Evolutionary conservation across 1,140 invertebrate genomes (phyloP), one percentile per base, ranked within the genome.

Genomic region (Listronotus oregonensis): DNA sequence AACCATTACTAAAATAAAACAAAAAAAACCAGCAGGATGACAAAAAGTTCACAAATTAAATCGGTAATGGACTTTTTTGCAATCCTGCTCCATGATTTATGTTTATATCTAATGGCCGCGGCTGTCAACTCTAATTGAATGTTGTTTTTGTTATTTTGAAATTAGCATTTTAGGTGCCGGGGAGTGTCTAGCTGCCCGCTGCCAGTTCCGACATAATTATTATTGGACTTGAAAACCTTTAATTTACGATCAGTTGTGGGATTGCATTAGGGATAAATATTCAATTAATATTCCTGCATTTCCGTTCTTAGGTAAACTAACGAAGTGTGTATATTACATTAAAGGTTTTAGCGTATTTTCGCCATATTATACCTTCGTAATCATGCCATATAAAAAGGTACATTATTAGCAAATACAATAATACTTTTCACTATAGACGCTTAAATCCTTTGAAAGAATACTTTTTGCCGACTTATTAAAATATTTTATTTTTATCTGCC

Each of bases 121-220:
- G 68, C 64, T 64, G 59, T 70, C 68, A 52, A 34, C 59, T 57
- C 56, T 70, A 70, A 70, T 70, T 70, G 68, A 70, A 70, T 67
- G 56, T 55, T 70, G 68, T 67, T 70, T 70, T 70, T 70, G 68
- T 70, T 67, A 65, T 67, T 56, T 64, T 52, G 31, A 49, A 63
- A 70, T 70, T 70, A 70, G 68, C 68, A 70, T 70, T 70, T 67
- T 59, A 10, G 56, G 18, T 14, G 8, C 27, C 8, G 10, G 55
- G 27, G 31, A 34, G 34, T 52, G n/a, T 54, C 27, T 39, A 34
- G 15, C 51, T 39, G 31, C 21, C 34, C 51, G 17, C 10, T 31
- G 14, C 31, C 27, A 12, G 51, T 32, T 37, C 34, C 51, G 27
- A 37, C 34, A 54, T 54, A 21, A 39, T 55, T 39, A 55, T 39